These are phyloP conservation scores for Chionis minor DNA, from an alignment of 2,113 vertebrate species.

Conservation along the genomic window DNA sequence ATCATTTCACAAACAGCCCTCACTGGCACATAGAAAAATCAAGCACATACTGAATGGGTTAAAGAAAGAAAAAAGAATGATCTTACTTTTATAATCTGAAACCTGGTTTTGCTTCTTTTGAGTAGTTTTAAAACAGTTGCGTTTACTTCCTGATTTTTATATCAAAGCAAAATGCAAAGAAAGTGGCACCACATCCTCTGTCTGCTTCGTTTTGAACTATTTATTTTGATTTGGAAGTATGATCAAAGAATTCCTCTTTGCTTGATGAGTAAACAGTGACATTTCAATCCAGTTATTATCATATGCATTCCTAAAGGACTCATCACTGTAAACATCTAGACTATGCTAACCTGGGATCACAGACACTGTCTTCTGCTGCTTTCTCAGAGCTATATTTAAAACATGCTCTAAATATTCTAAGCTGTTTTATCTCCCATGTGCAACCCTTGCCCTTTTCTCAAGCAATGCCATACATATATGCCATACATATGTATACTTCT, in stretches of 20 bases:
- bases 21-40: not conserved
- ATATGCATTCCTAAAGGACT: not conserved
- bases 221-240: slow-evolving; percentile 39
- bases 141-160: slow-evolving; percentile 12
- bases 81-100: not conserved
- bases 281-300: slow-evolving; percentile 11
- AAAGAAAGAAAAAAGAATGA: not conserved
- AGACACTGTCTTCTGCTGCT: not conserved
- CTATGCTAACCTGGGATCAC: not conserved
- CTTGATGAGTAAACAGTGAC: slow-evolving; percentile 17
- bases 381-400: slow-evolving; percentile 16
- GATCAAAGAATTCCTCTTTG: slow-evolving; percentile 46
- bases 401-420: not conserved
- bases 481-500: not conserved
- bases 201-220: slow-evolving; percentile 14
- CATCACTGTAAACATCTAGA: not conserved
- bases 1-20: not conserved
- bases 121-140: slow-evolving; percentile 11
- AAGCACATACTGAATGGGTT: not conserved
- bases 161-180: slow-evolving; percentile 53
- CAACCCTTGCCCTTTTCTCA: not conserved
- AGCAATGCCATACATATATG: not conserved
- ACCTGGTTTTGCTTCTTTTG: not conserved
- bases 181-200: not conserved
- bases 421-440: not conserved